Evolutionary conservation across 2,888 invertebrate genomes (phyloP).

Genomic region (Notodonta ziczac): DNA sequence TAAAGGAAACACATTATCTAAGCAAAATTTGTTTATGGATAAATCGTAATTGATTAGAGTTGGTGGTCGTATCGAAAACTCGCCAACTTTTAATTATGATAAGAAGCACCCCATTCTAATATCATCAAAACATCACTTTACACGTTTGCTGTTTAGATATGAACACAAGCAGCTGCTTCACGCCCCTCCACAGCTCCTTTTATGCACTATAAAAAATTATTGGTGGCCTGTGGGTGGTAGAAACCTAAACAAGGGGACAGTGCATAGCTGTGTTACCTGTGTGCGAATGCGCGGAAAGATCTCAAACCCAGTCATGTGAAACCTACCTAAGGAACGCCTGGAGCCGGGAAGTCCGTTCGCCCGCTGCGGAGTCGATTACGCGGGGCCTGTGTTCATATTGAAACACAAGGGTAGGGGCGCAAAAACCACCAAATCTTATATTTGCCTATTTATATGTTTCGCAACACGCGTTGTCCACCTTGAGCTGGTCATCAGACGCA

Average conservation of each 20-base stretch:
- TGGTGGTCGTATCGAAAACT: conserved; percentile 5
- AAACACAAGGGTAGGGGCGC: not conserved
- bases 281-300: not conserved
- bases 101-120: not conserved
- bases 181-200: not conserved
- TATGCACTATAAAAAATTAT: not conserved
- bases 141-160: not conserved
- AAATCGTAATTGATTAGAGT: conserved; percentile 4
- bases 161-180: not conserved
- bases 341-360: conserved; percentile 1
- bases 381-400: conserved; percentile 6
- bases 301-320: not conserved
- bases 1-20: not conserved
- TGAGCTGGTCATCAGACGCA: not conserved
- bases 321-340: conserved; percentile 9
- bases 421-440: not conserved
- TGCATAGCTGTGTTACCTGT: not conserved
- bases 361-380: conserved; percentile 9
- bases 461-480: not conserved
- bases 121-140: conserved; percentile 1
- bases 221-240: not conserved
- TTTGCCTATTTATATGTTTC: not conserved
- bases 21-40: conserved; percentile 6
- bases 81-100: not conserved
- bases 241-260: not conserved